Conservation (phyloP, 2,797 vertebrate species). For the Phylloscopus collybita region DNA sequence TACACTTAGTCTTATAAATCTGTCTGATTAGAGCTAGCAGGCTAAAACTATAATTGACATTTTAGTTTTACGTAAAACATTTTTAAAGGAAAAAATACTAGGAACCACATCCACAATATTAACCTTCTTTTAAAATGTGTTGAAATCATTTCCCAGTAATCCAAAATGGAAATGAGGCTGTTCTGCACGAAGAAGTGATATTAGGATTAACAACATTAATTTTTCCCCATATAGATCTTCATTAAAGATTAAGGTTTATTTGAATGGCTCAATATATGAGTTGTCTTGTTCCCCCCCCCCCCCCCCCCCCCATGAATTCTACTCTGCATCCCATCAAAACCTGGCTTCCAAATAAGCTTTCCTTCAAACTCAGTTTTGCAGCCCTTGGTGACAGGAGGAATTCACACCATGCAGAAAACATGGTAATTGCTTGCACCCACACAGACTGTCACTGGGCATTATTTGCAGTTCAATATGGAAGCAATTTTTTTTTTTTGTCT, state of each 20-base stretch:
- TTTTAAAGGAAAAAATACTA: neutral
- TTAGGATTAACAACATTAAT: neutral
- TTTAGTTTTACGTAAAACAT: neutral
- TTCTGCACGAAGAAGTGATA: neutral
- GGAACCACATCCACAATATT: neutral
- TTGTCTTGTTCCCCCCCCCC: neutral
- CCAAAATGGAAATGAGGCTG: neutral
- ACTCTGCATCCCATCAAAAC: neutral
- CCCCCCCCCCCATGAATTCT: accelerated
- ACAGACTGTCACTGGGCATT: neutral
- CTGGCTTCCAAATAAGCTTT: neutral
- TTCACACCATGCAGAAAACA: neutral
- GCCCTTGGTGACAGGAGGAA: neutral
- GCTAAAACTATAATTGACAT: slow-evolving; percentile 1
- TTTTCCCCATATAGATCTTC: neutral
- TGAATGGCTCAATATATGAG: neutral
- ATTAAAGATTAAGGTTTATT: neutral
- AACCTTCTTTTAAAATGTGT: neutral
- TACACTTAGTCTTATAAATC: neutral
- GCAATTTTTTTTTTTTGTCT: neutral
- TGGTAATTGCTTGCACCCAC: neutral
- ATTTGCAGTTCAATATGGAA: neutral
- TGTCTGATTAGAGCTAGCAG: neutral
- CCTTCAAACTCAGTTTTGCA: neutral
- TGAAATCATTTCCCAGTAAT: neutral